Evolutionary conservation across 2,888 invertebrate genomes (phyloP), one percentile per base, ranked within the genome.

Genomic region (Rhogogaster chlorosoma): DNA sequence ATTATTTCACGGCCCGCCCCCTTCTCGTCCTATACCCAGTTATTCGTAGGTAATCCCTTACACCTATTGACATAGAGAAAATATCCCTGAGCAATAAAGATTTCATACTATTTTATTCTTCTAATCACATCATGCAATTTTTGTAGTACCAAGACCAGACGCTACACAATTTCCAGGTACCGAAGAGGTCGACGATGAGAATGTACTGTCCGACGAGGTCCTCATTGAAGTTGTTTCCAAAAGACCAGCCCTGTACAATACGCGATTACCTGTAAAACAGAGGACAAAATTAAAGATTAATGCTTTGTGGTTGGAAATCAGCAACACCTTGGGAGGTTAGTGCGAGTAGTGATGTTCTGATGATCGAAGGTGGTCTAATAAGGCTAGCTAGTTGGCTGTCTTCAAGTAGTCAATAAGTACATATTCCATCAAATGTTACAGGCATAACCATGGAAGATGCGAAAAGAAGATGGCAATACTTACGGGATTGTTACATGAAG

Each of bases 381-480:
- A n/a, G n/a, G n/a, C 38, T 71, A 15, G 71, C 36, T 71, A 71
- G 71, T 4, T 71, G 29, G 36, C 10, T 49, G 10, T 10, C n/a
- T n/a, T n/a, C n/a, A n/a, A n/a, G n/a, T n/a, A n/a, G 73, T 73
- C 42, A 73, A 42, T 42, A 73, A 42, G n/a, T 38, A 4, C 73
- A 73, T n/a, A 73, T 42, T 73, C 36, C 36, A 38, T 71, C 71
- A 38, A 38, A 73, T 73, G 38, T 73, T 73, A 42, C 26, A 73
- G 42, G 22, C 12, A n/a, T n/a, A n/a, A 73, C 73, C 12, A 6
- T 22, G 12, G 45, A 42, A n/a, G 73, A 73, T 42, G 73, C 42
- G 22, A 77, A 53, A 77, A 77, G 53, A 53, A 49, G 49, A 77
- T 77, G 77, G 77, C 77, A 77, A 77, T 77, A 77, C n/a, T 53